phyloP scores from a whole-genome alignment of 2,888 invertebrate genomes.

The Rhopalosiphum nymphaeae region DNA sequence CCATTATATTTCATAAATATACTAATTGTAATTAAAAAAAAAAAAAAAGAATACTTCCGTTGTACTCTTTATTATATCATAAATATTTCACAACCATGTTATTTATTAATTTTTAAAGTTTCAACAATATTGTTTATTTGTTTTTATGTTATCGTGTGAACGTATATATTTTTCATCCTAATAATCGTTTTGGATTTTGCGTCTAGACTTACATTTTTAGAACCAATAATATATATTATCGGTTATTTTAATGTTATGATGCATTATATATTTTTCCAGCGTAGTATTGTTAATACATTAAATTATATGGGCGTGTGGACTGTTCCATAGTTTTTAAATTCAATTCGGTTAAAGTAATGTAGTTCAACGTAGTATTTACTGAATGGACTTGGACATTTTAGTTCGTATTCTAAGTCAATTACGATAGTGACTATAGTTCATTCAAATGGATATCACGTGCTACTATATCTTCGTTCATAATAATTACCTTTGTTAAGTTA shows the following conservation, averaged over 20 bases:
- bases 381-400: neutral
- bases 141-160: neutral
- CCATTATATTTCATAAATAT: neutral
- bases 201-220: neutral
- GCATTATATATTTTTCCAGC: neutral
- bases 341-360: neutral
- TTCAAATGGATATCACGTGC: neutral
- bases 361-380: neutral
- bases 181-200: neutral
- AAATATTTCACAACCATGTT: neutral
- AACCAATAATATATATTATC: neutral
- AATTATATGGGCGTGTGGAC: neutral
- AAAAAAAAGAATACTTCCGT: neutral
- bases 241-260: neutral
- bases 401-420: neutral
- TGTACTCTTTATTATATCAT: neutral
- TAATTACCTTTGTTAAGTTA: neutral
- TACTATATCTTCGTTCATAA: neutral
- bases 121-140: neutral
- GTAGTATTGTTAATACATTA: neutral
- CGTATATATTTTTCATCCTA: neutral
- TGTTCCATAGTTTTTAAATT: neutral
- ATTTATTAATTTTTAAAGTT: neutral
- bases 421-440: neutral
- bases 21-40: too few species aligned